phyloP scores from a whole-genome alignment of 23 tunicate genomes.

The Ascidia mentula region DNA sequence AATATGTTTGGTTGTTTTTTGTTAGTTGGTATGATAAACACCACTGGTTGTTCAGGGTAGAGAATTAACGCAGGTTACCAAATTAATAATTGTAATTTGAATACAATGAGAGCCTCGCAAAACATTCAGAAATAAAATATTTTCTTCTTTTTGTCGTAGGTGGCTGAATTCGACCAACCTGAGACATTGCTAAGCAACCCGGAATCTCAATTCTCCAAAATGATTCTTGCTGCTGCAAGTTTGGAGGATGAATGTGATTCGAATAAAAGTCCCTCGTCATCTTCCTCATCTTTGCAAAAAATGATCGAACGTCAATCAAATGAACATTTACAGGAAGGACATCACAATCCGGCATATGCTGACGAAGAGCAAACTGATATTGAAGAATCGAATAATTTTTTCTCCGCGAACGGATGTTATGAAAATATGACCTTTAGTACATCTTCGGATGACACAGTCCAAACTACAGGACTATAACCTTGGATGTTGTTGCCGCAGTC shows the following conservation, averaged over 20 bases:
- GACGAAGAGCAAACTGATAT: not conserved
- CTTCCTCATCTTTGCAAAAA: not conserved
- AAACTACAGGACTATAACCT: not conserved
- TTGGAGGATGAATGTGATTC: not conserved
- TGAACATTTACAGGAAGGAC: not conserved
- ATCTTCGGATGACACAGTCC: not conserved
- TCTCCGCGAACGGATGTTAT: not conserved
- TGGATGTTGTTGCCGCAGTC: no score
- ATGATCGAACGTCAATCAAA: not conserved
- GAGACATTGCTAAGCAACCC: constrained; percentile 55
- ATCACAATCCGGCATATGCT: not conserved
- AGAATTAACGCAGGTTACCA: no score
- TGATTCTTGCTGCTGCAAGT: constrained; percentile 43
- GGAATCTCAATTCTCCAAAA: constrained; percentile 65
- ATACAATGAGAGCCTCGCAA: no score
- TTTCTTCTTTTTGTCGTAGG: constrained; percentile 43
- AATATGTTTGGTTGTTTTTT: no score
- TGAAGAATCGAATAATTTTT: not conserved
- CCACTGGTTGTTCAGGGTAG: no score
- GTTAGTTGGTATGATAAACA: no score
- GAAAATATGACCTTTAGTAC: not conserved
- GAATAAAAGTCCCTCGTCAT: not conserved
- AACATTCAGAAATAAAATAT: no score
- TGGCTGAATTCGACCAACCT: constrained; percentile 74
- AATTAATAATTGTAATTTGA: no score